Evolutionary conservation across 2,888 invertebrate species (phyloP), one percentile per base, ranked within the genome.

Genomic region (Halictus ligatus): DNA sequence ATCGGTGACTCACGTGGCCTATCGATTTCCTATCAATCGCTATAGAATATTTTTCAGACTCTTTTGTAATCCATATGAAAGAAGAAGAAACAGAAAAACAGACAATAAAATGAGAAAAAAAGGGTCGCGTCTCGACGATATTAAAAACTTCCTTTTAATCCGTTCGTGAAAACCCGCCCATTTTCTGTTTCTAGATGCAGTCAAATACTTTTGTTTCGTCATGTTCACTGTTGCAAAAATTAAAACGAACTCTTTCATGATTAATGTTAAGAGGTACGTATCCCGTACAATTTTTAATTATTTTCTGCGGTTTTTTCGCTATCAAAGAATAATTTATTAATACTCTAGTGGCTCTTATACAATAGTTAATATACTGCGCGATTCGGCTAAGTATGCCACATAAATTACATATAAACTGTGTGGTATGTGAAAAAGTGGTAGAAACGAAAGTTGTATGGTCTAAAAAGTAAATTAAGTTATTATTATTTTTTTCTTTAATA

Each of bases 11-110:
- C 46, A n/a, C 71, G 43, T 40, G 71, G 13, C n/a, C 25, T 72
- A 73, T 73, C 73, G 73, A 73, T 73, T 73, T 73, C 73, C 46
- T 48, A 50, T 73, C 25, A 48, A 48, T 46, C 46, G 46, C 71
- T n/a, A 43, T 43, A 43, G 71, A 71, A 43, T 71, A 71, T 43
- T 71, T 40, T 40, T 71, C 43, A n/a, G 40, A n/a, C 43, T 43
- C 71, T 43, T 71, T 71, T 40, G 40, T 71, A 71, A 43, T 43
- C 40, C 43, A 71, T 6, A 43, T 43, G n/a, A 43, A 43, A 43
- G 71, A 13, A 13, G 43, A 40, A 71, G 43, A 71, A 43, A 71
- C 21, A 43, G 43, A 71, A 71, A 71, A 71, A 43, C 69, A 43
- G 71, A n/a, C 43, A n/a, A 43, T 43, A 43, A 71, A 71, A 71